Evolutionary conservation across 2,113 vertebrate species (phyloP), one percentile per base, ranked within the genome.

Genomic region (Bombycilla garrulus): DNA sequence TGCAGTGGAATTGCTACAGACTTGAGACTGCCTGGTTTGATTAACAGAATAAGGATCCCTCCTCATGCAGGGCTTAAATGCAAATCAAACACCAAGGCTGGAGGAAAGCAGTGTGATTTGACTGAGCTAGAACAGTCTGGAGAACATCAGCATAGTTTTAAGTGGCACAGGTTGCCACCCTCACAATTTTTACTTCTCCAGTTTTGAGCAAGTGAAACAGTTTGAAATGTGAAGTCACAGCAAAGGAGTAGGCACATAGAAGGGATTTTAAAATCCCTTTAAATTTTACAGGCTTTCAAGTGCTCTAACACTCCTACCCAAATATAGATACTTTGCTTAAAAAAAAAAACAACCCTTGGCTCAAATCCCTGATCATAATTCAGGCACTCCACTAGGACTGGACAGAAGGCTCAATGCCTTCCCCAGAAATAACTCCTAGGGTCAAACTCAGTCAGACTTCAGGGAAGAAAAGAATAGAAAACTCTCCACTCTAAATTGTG

Each of bases 61-160:
- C 28, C 33, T 53, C 56, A 7, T 7, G 18, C 12, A 69, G 18
- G 23, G 28, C 24, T 22, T 54, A 57, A 61, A 74, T 25, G 21
- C 16, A 45, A 94, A 56, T 9, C n/a, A 47, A 84, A 54, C 60
- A 65, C 6, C 24, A 38, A 51, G 25, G 38, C 24, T 86, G 33
- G 20, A 53, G 42, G 28, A 73, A 81, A 78, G 36, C 54, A 66
- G 3, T 3, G 42, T 17, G 64, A 61, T 38, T 33, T 61, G 28
- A 40, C n/a, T n/a, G 24, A 73, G 42, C 42, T 20, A 29, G 12
- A 90, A 78, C 11, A 66, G 40, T 8, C 64, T 61, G 60, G 31
- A 94, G 36, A 61, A 47, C 19, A 65, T 15, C 44, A 83, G 29
- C 0, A 0, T 5, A 0, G 0, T 20, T 71, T 31, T 6, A 62